Conservation (phyloP, 2,797 vertebrate genomes). For the Chromobotia macracanthus region DNA sequence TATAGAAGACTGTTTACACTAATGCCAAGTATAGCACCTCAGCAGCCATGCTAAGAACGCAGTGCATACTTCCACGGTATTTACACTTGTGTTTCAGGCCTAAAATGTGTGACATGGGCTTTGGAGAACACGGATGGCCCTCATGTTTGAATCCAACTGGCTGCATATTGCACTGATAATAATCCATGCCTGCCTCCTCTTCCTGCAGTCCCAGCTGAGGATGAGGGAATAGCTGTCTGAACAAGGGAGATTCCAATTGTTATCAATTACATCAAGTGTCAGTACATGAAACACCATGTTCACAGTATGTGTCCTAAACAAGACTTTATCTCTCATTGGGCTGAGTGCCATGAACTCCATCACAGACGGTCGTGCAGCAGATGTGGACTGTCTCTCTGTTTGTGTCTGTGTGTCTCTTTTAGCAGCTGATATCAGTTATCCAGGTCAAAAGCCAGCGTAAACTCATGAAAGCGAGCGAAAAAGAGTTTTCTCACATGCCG, state of each 20-base stretch:
- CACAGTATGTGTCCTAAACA: conserved; percentile 31
- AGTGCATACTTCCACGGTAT: not conserved
- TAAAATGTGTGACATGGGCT: conserved; percentile 3
- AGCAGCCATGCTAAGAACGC: not conserved
- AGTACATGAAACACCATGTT: conserved; percentile 15
- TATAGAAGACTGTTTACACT: too few species aligned
- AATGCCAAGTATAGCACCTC: not conserved
- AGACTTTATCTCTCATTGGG: conserved; percentile 37
- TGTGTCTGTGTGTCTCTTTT: conserved; percentile 49
- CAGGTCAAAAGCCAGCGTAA: conserved; percentile 24
- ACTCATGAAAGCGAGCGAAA: conserved; percentile 8
- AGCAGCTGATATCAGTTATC: conserved; percentile 54
- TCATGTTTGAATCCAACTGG: conserved; percentile 21
- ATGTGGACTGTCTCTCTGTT: conserved; percentile 44
- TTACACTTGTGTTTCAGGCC: not conserved
- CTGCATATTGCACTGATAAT: conserved; percentile 11
- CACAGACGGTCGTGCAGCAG: conserved; percentile 29
- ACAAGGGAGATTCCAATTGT: conserved; percentile 18
- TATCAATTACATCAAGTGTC: conserved; percentile 10
- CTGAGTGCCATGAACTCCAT: conserved; percentile 32
- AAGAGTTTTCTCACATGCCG: not conserved
- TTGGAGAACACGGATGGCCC: not conserved
- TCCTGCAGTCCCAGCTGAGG: conserved; percentile 10
- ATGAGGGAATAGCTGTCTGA: conserved; percentile 25
- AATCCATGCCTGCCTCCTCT: not conserved